Evolutionary conservation across 2,113 vertebrate species (phyloP).

Genomic region (Pheucticus melanocephalus): DNA sequence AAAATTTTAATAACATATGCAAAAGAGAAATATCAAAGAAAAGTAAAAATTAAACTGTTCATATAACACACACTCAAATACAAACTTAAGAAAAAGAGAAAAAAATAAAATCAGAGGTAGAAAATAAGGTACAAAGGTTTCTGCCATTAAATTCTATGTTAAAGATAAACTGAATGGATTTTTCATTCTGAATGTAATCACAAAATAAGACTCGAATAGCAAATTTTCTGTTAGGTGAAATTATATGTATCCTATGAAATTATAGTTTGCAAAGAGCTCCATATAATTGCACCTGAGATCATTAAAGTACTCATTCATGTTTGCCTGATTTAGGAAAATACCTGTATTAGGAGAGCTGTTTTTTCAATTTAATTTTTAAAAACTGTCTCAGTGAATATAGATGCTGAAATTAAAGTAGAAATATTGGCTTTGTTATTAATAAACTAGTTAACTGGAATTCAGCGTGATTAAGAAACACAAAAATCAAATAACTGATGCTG

Average conservation of each 20-base stretch:
- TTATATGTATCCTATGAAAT: conserved; percentile 29
- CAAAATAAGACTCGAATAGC: background rate
- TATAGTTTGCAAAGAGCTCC: conserved; percentile 14
- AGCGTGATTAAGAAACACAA: background rate
- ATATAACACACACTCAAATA: background rate
- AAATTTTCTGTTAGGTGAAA: conserved; percentile 20
- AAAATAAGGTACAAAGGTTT: background rate
- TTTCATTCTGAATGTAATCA: background rate
- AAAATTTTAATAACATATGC: background rate
- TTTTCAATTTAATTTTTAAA: background rate
- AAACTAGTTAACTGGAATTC: background rate
- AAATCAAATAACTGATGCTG: background rate
- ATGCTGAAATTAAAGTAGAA: conserved; percentile 7
- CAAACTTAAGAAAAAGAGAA: background rate
- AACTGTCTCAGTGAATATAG: conserved; percentile 11
- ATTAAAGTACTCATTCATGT: background rate
- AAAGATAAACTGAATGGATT: background rate
- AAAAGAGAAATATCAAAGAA: background rate
- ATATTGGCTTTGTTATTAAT: conserved; percentile 9
- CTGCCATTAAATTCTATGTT: background rate
- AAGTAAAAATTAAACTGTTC: background rate
- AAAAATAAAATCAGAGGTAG: background rate
- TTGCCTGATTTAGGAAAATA: conserved; percentile 11
- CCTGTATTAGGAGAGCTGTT: background rate
- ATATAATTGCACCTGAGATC: background rate